Conservation (phyloP, 2,113 vertebrate species). For the Tiliqua scincoides region DNA sequence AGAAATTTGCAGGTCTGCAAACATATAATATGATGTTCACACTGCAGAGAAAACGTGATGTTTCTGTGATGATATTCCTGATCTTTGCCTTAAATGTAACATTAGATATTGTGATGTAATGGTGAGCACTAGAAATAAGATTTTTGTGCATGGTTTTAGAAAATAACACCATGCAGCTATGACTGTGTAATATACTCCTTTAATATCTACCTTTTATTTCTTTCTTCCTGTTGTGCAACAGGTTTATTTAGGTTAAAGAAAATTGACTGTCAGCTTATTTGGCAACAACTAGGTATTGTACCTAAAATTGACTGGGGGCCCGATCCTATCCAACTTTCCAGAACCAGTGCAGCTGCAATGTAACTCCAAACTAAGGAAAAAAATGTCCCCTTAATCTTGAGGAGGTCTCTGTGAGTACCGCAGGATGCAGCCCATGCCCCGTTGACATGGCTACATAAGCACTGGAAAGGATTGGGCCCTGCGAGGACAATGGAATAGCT, state of each 20-base stretch:
- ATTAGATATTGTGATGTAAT: not conserved
- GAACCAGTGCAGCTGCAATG: too few species aligned
- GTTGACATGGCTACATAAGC: too few species aligned
- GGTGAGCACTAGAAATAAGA: not conserved
- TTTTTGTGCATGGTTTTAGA: not conserved
- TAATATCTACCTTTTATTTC: not conserved
- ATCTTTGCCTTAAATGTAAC: not conserved
- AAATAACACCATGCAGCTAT: not conserved
- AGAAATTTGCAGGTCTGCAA: not conserved
- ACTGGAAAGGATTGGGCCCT: too few species aligned
- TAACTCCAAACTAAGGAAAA: too few species aligned
- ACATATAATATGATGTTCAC: not conserved
- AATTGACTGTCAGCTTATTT: not conserved
- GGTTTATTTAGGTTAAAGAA: not conserved
- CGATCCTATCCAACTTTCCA: too few species aligned
- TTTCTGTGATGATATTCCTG: not conserved
- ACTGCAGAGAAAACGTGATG: not conserved
- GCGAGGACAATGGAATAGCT: not conserved
- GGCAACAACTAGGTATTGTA: not conserved
- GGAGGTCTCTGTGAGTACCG: too few species aligned
- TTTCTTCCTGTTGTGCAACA: not conserved
- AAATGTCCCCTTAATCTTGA: too few species aligned
- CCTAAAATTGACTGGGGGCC: not conserved
- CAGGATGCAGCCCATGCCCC: too few species aligned
- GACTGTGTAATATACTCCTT: not conserved